phyloP scores from a whole-genome alignment of 2,797 vertebrate species.

The Myiothlypis chrysogaster region DNA sequence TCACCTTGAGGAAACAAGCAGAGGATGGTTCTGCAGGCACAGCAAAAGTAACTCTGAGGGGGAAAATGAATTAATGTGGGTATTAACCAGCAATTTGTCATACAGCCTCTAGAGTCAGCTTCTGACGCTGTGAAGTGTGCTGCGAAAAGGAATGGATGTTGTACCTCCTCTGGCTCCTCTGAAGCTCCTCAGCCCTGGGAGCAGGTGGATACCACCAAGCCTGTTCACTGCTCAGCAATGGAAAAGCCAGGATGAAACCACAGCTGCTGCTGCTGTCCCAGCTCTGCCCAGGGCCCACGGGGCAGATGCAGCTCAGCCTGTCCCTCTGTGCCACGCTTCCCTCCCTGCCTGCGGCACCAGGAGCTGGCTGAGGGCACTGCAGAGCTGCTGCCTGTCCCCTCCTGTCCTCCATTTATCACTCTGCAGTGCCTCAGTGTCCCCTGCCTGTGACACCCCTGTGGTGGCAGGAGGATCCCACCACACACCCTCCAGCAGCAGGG shows the following conservation, averaged over 20 bases:
- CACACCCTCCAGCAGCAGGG: background rate
- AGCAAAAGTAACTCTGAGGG: background rate
- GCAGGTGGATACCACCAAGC: background rate
- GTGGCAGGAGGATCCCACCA: background rate
- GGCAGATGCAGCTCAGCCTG: background rate
- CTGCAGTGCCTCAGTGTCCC: background rate
- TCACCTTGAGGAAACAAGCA: background rate
- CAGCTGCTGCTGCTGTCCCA: background rate
- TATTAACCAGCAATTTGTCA: slow-evolving; percentile 11
- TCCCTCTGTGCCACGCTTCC: background rate
- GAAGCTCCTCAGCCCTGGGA: background rate
- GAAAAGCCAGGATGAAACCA: background rate
- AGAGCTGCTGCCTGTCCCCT: background rate
- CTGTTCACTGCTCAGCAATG: background rate
- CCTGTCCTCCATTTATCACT: accelerated
- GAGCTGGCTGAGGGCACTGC: background rate
- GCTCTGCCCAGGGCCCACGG: background rate
- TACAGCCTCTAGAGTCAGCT: background rate
- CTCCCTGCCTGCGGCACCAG: background rate
- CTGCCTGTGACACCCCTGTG: background rate
- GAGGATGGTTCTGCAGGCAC: background rate
- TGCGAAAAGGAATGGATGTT: background rate
- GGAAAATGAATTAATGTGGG: background rate
- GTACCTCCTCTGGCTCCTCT: background rate
- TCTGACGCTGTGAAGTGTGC: background rate